These are phyloP conservation scores for Lasiurus cinereus DNA, from an alignment of 2,113 vertebrate genomes.

Conservation along the genomic window DNA sequence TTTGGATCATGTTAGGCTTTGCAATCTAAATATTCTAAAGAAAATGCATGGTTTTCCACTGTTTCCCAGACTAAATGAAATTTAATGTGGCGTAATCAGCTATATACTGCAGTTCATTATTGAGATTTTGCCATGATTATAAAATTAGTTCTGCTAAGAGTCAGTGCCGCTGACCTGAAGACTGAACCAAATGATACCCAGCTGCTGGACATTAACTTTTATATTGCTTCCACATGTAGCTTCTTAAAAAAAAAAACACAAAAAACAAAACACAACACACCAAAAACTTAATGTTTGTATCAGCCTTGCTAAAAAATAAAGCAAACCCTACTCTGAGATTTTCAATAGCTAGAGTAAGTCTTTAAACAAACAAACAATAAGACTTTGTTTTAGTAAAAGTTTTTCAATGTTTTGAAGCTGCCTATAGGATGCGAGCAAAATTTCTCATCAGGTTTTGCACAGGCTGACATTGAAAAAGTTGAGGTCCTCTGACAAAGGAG, in stretches of 20 bases:
- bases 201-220: slow-evolving; percentile 82
- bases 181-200: slow-evolving; percentile 75
- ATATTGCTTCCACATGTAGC: slow-evolving; percentile 84
- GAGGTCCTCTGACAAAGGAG: slow-evolving; percentile 90
- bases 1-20: slow-evolving; percentile 38
- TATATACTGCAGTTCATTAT: slow-evolving; percentile 67
- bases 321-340: slow-evolving; percentile 57
- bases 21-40: slow-evolving; percentile 34
- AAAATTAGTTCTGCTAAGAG: slow-evolving; percentile 80
- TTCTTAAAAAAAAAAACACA: not conserved
- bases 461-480: slow-evolving; percentile 94
- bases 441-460: slow-evolving; percentile 89
- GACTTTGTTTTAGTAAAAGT: slow-evolving; percentile 60
- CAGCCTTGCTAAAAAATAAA: slow-evolving; percentile 78
- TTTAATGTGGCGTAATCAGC: slow-evolving; percentile 59
- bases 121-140: slow-evolving; percentile 74
- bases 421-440: slow-evolving; percentile 85
- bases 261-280: not conserved
- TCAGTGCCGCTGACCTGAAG: slow-evolving; percentile 77
- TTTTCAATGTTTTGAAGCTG: slow-evolving; percentile 83
- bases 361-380: slow-evolving; percentile 41
- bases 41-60: slow-evolving; percentile 66
- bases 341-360: slow-evolving; percentile 76
- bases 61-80: slow-evolving; percentile 69
- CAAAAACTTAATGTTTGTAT: slow-evolving; percentile 73